Evolutionary conservation across 1,140 invertebrate genomes (phyloP).

Genomic region (Hylaeus anthracinus): DNA sequence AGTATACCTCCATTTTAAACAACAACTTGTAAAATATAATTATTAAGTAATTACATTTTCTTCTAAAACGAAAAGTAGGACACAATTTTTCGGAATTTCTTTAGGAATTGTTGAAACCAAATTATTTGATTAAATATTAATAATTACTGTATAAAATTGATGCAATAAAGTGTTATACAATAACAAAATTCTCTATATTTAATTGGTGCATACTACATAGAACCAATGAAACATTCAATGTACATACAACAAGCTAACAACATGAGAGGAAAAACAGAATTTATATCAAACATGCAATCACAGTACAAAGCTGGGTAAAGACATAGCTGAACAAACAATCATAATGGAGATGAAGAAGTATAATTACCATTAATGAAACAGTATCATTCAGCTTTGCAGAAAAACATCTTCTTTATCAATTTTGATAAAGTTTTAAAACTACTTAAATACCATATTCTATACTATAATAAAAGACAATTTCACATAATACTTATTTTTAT

Average conservation of each 20-base stretch:
- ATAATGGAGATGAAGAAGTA: not conserved
- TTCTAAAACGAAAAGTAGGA: not conserved
- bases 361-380: conserved; percentile 27
- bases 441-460: not conserved
- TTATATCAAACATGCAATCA: not conserved
- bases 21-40: not conserved
- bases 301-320: not conserved
- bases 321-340: not conserved
- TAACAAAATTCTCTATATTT: not conserved
- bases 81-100: not conserved
- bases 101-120: not conserved
- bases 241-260: not conserved
- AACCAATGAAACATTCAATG: not conserved
- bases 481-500: not conserved
- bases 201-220: not conserved
- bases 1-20: not conserved
- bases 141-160: not conserved
- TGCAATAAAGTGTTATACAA: no score
- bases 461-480: not conserved
- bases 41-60: not conserved
- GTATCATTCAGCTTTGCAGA: conserved; percentile 2
- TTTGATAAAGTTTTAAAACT: conserved; percentile 6
- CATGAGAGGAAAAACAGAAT: not conserved
- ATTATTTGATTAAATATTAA: not conserved
- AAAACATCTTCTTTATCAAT: conserved; percentile 6